Evolutionary conservation across 2,797 vertebrate genomes (phyloP).

Genomic region (Coregonus suidteri): DNA sequence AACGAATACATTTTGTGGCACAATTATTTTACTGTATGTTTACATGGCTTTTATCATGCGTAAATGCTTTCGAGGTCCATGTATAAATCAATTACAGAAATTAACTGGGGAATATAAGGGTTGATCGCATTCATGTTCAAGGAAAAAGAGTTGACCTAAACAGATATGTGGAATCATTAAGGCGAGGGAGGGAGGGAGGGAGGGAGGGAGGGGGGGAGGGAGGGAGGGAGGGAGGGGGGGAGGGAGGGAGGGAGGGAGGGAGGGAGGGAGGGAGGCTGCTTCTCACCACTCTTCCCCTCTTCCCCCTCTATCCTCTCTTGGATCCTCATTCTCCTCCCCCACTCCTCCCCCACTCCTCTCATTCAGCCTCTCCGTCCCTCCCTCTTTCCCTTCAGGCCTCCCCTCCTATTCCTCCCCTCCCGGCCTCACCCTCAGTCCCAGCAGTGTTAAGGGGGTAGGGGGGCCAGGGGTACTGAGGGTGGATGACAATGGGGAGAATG

Average conservation of each 20-base stretch:
- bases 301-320: neutral
- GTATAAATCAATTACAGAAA: neutral
- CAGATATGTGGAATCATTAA: neutral
- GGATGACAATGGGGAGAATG: constrained; percentile 81
- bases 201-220: neutral
- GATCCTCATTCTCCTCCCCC: constrained; percentile 18
- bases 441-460: constrained; percentile 31
- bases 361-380: constrained; percentile 44
- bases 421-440: constrained; percentile 25
- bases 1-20: neutral
- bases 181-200: neutral
- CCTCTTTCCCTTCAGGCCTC: constrained; percentile 43
- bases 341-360: constrained; percentile 31
- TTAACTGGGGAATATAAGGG: neutral
- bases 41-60: neutral
- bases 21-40: neutral
- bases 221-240: neutral
- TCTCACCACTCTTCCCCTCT: neutral
- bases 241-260: neutral
- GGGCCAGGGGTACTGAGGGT: constrained; percentile 63
- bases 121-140: neutral
- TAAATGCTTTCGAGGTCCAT: neutral
- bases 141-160: neutral
- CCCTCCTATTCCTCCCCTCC: constrained; percentile 38
- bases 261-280: neutral